Conservation (phyloP, 2,113 vertebrate genomes). For the Myrmophylax atrothorax region DNA sequence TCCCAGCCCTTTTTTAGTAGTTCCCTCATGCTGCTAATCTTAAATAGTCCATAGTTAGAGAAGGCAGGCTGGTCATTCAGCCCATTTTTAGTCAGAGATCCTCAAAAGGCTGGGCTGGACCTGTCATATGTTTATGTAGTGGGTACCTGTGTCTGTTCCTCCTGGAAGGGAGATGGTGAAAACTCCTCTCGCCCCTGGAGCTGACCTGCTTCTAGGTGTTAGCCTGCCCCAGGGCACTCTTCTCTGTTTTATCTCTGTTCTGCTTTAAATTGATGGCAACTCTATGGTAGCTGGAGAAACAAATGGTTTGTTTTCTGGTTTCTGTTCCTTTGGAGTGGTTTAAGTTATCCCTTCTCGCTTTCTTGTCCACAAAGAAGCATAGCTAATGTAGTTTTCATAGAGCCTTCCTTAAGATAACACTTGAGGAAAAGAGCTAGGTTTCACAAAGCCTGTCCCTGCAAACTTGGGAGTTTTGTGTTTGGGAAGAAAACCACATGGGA, state of each 20-base stretch:
- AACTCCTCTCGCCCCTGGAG: neutral
- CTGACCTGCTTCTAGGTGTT: neutral
- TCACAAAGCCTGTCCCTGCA: neutral
- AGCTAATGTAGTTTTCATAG: neutral
- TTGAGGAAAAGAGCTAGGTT: neutral
- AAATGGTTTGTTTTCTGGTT: neutral
- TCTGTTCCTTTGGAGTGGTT: neutral
- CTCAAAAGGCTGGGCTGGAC: neutral
- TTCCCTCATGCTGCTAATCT: neutral
- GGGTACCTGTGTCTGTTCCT: neutral
- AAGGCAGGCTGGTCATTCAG: neutral
- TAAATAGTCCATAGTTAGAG: neutral
- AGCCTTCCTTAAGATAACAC: neutral
- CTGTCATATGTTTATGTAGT: fast-evolving
- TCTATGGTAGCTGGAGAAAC: neutral
- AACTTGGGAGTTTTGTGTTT: neutral
- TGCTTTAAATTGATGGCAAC: neutral
- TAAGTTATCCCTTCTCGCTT: neutral
- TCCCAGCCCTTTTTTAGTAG: neutral
- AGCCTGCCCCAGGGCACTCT: neutral
- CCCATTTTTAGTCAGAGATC: neutral
- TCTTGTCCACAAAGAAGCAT: neutral
- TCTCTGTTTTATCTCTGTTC: neutral
- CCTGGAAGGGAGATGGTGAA: neutral
- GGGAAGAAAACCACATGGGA: neutral